phyloP scores from a whole-genome alignment of 2,888 invertebrate genomes.

The Drosophila lacicola region DNA sequence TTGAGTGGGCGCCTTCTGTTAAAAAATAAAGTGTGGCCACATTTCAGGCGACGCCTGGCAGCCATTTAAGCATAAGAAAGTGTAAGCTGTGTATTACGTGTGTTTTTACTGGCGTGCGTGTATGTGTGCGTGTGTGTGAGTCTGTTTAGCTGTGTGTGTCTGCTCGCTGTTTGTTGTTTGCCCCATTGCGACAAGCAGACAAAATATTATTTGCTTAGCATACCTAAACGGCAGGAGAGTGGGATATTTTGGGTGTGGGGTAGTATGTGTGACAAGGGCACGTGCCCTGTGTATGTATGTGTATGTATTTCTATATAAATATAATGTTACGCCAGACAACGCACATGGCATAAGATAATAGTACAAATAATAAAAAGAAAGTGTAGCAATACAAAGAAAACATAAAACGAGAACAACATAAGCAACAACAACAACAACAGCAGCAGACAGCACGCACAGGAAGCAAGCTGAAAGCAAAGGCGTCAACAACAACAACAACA shows the following conservation, averaged over 20 bases:
- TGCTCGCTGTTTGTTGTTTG: slow-evolving; percentile 20
- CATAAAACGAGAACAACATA: slow-evolving; percentile 27
- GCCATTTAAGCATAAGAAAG: slow-evolving; percentile 34
- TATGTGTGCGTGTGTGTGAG: slow-evolving; percentile 1
- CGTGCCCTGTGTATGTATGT: slow-evolving; percentile 25
- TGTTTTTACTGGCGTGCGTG: not conserved
- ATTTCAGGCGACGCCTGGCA: slow-evolving; percentile 38
- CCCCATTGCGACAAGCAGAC: slow-evolving; percentile 39
- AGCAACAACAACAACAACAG: slow-evolving; percentile 27
- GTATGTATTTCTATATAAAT: slow-evolving; percentile 27
- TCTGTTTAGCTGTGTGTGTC: slow-evolving; percentile 3
- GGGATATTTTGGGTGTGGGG: slow-evolving; percentile 1
- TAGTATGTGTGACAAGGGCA: slow-evolving; percentile 22
- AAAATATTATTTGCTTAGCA: slow-evolving; percentile 59
- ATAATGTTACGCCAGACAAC: slow-evolving; percentile 53
- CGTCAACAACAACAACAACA: slow-evolving; percentile 14
- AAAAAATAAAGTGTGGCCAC: slow-evolving; percentile 38
- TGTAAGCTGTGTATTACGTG: slow-evolving; percentile 22
- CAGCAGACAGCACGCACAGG: slow-evolving; percentile 33
- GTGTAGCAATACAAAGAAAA: slow-evolving; percentile 39
- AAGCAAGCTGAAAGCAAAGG: slow-evolving; percentile 36
- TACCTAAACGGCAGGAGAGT: slow-evolving; percentile 17
- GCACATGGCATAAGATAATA: slow-evolving; percentile 44
- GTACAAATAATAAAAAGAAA: slow-evolving; percentile 56
- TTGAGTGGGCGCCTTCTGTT: not conserved